Percentiles rank a stretch among this genome's conserved stretches.
Evolutionary conservation across 2,113 vertebrate species (phyloP).

Genomic region (Leptocoma aspasia): DNA sequence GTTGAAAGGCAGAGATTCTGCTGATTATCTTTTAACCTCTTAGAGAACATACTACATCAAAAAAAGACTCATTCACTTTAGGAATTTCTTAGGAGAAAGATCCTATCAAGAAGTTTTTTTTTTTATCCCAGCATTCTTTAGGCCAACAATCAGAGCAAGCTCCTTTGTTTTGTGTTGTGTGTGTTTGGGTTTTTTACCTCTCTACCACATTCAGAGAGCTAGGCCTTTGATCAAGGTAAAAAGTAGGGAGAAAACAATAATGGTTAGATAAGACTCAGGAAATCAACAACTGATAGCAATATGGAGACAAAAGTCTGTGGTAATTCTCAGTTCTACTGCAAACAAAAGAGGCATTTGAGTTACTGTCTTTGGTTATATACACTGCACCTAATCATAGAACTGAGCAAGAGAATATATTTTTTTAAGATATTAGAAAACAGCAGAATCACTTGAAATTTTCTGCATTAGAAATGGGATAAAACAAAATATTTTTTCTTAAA

Average conservation of each 20-base stretch:
- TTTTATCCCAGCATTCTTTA: not conserved
- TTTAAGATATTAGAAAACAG: not conserved
- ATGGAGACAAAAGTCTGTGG: not conserved
- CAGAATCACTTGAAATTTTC: not conserved
- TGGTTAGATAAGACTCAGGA: not conserved
- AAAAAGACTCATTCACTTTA: not conserved
- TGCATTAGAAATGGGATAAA: not conserved
- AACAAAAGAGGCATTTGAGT: not conserved
- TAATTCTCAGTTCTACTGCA: not conserved
- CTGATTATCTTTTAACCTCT: not conserved
- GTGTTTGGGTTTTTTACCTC: not conserved
- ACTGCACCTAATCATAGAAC: not conserved
- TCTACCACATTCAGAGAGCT: not conserved
- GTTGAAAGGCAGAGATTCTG: constrained; percentile 17
- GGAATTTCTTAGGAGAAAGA: not conserved
- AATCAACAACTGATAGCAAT: not conserved
- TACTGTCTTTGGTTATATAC: not conserved
- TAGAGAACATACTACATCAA: not conserved
- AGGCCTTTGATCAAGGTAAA: not conserved
- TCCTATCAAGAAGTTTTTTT: not conserved
- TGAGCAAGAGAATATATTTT: not conserved
- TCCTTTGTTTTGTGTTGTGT: not conserved
- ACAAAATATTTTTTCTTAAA: not conserved
- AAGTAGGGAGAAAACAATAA: not conserved
- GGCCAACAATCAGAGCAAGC: not conserved